Evolutionary conservation across 2,113 vertebrate genomes (phyloP), one percentile per base, ranked within the genome.

Genomic region (Tylochromis polylepis): DNA sequence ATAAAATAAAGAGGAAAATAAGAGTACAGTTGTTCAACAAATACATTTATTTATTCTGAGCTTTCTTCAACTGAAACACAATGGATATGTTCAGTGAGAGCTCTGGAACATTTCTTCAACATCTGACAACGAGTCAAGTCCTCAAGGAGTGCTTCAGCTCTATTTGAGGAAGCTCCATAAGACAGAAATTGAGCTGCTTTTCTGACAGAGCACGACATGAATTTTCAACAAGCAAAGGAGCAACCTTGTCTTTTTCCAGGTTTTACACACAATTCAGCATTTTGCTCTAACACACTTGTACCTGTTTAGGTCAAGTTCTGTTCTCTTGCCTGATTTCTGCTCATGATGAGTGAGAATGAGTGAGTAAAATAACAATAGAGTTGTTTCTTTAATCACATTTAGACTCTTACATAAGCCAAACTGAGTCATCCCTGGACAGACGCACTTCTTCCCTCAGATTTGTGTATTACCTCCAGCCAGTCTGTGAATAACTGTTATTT

Each of bases 371-470:
- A 88, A 59, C 62, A 82, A 79, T 81, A 5, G 49, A 24, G 59
- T 16, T 12, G 34, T 55, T 62, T 81, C 59, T 85, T 55, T 5
- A 20, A 80, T 88, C 86, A 59, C 27, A 88, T 88, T 86, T 79
- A 79, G 20, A 80, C 31, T 38, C 75, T 93, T 94, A 87, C 83
- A 90, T 93, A 93, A 94, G 31, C 11, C 22, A 85, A 88, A 87
- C 12, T 87, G 89, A 91, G 87, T 94, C 93, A 93, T 88, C 58
- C 49, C 62, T 78, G 80, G 46, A 58, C 53, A 89, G 86, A 88
- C 41, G 3, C 27, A 57, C 58, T 84, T 80, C 82, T 82, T 85
- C 80, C 53, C 49, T 88, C 67, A 82, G 24, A 90, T 87, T 65
- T 60, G 22, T 83, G 41, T 43, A 29, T 72, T 43, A 83, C 18